A percentile compares a stretch with the other conserved stretches of the same genome.
Conservation (phyloP, 2,888 invertebrate genomes). For the Hybos culiciformis region DNA sequence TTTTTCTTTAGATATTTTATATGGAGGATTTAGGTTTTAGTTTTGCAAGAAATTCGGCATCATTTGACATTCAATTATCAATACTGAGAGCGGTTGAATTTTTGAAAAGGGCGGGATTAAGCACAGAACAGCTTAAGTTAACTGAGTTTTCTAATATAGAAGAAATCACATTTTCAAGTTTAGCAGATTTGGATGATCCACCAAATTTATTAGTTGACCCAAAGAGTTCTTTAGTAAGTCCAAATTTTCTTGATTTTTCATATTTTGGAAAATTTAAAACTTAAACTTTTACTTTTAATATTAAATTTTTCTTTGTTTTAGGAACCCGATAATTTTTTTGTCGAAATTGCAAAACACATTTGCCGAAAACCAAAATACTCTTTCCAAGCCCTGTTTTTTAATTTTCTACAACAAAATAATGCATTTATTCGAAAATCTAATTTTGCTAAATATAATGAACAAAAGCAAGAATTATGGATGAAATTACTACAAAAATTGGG, state of each 20-base stretch:
- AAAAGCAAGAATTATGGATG: neutral
- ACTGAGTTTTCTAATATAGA: slow-evolving; percentile 7
- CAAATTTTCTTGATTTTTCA: neutral
- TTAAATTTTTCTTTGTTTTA: slow-evolving; percentile 20
- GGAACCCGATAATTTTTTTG: slow-evolving; percentile 21
- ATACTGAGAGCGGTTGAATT: slow-evolving; percentile 24
- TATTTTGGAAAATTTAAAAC: neutral
- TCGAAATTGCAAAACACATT: slow-evolving; percentile 29
- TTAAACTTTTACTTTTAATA: neutral
- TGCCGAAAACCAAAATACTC: slow-evolving; percentile 36
- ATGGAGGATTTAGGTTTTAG: slow-evolving; percentile 47
- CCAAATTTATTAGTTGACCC: slow-evolving; percentile 13
- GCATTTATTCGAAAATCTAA: slow-evolving; percentile 32
- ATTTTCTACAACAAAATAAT: slow-evolving; percentile 32
- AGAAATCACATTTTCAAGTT: slow-evolving; percentile 11
- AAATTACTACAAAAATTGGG: slow-evolving; percentile 45
- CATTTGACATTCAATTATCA: slow-evolving; percentile 13
- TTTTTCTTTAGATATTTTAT: slow-evolving; percentile 35
- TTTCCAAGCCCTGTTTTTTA: slow-evolving; percentile 38
- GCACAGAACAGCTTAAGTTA: slow-evolving; percentile 13
- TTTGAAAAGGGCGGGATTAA: slow-evolving; percentile 23
- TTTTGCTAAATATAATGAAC: neutral
- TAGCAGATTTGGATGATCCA: slow-evolving; percentile 13
- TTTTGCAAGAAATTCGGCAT: slow-evolving; percentile 24
- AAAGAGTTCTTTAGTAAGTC: slow-evolving; percentile 13